Base-by-base conservation (phyloP, 2,113 vertebrate species). In the Rhizomys pruinosus region DNA sequence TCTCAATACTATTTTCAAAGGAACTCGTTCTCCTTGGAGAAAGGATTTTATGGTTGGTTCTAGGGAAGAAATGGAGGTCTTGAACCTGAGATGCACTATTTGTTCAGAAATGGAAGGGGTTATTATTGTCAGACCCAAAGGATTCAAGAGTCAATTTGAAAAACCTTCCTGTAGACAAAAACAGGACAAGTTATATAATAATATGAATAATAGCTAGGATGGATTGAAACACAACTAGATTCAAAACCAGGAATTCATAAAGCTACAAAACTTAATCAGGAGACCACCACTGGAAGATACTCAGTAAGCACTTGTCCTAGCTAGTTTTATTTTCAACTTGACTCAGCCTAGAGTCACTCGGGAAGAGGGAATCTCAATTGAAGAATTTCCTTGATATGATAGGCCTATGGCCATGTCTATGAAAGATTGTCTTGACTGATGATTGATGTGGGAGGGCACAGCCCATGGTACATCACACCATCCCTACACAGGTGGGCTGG, bases 1-100 rank as follows among this genome's bases (percentile, higher is more conserved):
- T 86, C 37, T 93, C 68, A 89, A 82, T 77, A 52, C 17, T 47
- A 37, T 84, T 90, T 88, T 2, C 42, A 85, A 81, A 66, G 37
- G 55, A 91, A 72, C 22, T n/a, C 64, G 1, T 32, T 82, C 69
- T 91, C 32, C 69, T 64, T 76, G 52, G 59, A 63, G 42, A 86
- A 89, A 64, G 64, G 63, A 78, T 59, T 89, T 52, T 25, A 87
- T 25, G 91, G 37, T 12, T 32, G 25, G 2, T 2, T 16, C 25
- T 19, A 32, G 23, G 37, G 22, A 37, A 52, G 39, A 91, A 59
- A 12, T 81, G 27, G 61, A 71, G 80, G 23, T 80, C 47, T 44
- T 57, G 55, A 91, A 5, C 34, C 27, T 27, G 29, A 91, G 84
- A 27, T 23, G 27, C 61, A 25, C 25, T 85, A 72, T 52, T 9